Evolutionary conservation across 2,797 vertebrate genomes (phyloP), one percentile per base, ranked within the genome.

Genomic region (Salmo trutta): DNA sequence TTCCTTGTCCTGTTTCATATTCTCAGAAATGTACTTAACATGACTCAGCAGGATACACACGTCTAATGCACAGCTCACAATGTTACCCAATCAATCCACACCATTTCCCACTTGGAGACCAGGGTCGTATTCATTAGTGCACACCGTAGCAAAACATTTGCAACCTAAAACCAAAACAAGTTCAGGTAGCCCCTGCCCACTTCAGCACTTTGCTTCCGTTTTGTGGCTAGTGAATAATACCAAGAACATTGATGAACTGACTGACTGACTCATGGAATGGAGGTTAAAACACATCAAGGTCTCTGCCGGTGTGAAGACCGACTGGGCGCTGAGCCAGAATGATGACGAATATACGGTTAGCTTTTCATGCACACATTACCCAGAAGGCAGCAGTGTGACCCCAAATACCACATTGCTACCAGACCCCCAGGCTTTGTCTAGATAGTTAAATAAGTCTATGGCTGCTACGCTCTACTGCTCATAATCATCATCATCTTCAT

Each of bases 351-450:
- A 62, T 77, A 74, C 78, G 74, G 74, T 78, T 77, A 82, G 65
- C 68, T 84, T 78, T 75, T 80, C 82, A 78, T 78, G 69, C 74
- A 36, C 78, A 75, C 66, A 29, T 24, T 67, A 52, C 79, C 71
- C 80, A 52, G 24, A 31, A 82, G 83, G 71, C 79, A 77, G 52
- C 47, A 70, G 56, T 86, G 83, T 87, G 85, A 90, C 89, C 89
- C 77, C 78, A 78, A 78, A 81, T 82, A 85, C 79, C 79, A 83
- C 88, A 67, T 71, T 82, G 75, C 77, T 54, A 27, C 74, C 54
- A 56, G 54, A 56, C 54, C n/a, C 19, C 17, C 5, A n/a, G 53
- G 54, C 54, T 3, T 56, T 3, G 19, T n/a, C 17, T 19, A n/a
- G 54, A 56, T 56, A n/a, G 54, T 56, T 56, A n/a, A 19, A 56